Evolutionary conservation across 2,113 vertebrate species (phyloP).

Genomic region (Ailuropoda melanoleuca): DNA sequence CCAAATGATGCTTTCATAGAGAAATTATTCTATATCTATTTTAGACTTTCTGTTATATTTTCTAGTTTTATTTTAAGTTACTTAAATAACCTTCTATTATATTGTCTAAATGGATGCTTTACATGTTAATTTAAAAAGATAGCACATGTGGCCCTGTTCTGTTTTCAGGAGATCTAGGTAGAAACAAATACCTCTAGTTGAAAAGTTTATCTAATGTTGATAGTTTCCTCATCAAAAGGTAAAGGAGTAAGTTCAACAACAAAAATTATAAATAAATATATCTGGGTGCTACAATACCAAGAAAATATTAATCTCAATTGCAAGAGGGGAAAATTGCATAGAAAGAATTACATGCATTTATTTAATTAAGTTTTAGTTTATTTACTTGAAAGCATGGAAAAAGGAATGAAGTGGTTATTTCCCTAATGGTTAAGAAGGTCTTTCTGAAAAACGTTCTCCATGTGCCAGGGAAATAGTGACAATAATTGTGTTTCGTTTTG

Average conservation of each 20-base stretch:
- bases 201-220: neutral
- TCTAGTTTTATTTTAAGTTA: neutral
- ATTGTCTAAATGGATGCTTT: neutral
- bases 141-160: neutral
- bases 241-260: neutral
- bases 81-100: neutral
- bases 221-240: neutral
- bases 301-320: neutral
- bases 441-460: neutral
- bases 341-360: neutral
- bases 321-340: neutral
- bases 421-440: neutral
- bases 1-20: neutral
- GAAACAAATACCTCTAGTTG: neutral
- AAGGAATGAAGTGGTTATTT: neutral
- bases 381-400: neutral
- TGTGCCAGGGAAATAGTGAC: neutral
- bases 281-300: neutral
- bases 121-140: conserved; percentile 26
- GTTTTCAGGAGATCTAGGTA: neutral
- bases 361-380: conserved; percentile 7
- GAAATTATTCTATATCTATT: conserved; percentile 20
- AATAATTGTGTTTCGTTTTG: neutral
- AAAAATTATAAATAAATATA: neutral
- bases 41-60: neutral